Evolutionary conservation across 2,797 vertebrate species (phyloP).

Genomic region (Pagetopsis macropterus): DNA sequence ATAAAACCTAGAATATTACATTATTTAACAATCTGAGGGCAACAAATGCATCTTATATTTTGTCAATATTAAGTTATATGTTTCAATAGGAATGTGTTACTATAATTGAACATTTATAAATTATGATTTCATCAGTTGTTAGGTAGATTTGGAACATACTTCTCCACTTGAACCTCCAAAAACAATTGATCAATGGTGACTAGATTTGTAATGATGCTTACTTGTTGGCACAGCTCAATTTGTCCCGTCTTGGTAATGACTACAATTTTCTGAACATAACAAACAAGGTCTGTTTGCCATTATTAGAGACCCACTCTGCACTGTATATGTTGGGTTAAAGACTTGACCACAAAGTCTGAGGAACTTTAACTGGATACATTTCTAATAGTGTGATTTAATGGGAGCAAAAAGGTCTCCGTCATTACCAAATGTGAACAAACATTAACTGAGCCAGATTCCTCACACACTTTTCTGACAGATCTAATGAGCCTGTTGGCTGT

Average conservation of each 20-base stretch:
- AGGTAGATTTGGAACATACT: background rate
- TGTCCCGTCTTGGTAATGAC: background rate
- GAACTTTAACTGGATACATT: conserved; percentile 3
- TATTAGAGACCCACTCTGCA: background rate
- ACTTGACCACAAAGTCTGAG: background rate
- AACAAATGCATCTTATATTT: background rate
- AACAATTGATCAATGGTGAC: background rate
- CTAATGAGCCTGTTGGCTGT: conserved; percentile 58
- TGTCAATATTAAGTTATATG: background rate
- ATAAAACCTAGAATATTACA: background rate
- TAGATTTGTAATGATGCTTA: background rate
- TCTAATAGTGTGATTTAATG: background rate
- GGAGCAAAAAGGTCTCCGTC: conserved; percentile 6
- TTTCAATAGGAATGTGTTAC: background rate
- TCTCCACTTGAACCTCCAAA: background rate
- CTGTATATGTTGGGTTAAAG: background rate
- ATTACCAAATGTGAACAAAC: conserved; percentile 31
- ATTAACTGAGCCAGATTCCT: conserved; percentile 15
- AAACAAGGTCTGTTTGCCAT: conserved; percentile 2
- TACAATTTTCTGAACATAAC: background rate
- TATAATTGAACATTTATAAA: background rate
- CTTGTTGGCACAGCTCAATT: background rate
- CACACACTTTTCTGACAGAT: conserved; percentile 41
- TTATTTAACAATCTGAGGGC: conserved; percentile 1
- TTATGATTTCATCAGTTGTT: background rate